Evolutionary conservation across 2,888 invertebrate genomes (phyloP), one percentile per base, ranked within the genome.

Genomic region (Gymnoscelis rufifasciata): DNA sequence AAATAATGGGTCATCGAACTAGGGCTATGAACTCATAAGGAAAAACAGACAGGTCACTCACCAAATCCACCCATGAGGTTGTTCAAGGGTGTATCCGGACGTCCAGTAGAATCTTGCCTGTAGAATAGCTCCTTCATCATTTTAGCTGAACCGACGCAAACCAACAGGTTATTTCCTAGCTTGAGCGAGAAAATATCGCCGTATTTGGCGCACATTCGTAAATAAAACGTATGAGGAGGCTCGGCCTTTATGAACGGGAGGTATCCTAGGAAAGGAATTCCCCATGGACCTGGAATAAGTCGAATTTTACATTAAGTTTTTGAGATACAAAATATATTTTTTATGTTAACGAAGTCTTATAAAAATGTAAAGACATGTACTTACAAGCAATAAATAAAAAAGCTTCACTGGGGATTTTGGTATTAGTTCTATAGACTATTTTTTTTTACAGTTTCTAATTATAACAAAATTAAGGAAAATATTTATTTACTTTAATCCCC

Each of bases 31-130:
- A 19, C 37, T 37, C 41, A 38, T 27, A 40, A 28, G 10, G 23
- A 23, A 30, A 40, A 19, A 46, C 15, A 23, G 35, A 40, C 11
- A 41, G 12, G 29, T 19, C 35, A 53, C 93, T 92, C 78, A 96
- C 95, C 95, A 66, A 93, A 93, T 60, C 95, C 95, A 56, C 92
- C 93, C 38, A 96, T 84, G 39, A 95, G 91, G 66, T 91, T 91
- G 80, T 92, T 93, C 71, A 95, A 92, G 57, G 94, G 94, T 15
- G 93, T 94, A 64, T 92, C 91, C 33, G 96, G 95, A 42, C 95
- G 89, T 51, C 93, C 95, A 56, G 93, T 93, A 75, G 95, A 95
- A 62, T 94, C 94, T 57, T 92, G 93, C 40, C 92, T 91, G 24
- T 92, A 89, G 75, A 96, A 95, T 15, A 94, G 91, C 61, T 95